Base-by-base conservation (phyloP, 2,888 invertebrate genomes). In the Synanthedon vespiformis region DNA sequence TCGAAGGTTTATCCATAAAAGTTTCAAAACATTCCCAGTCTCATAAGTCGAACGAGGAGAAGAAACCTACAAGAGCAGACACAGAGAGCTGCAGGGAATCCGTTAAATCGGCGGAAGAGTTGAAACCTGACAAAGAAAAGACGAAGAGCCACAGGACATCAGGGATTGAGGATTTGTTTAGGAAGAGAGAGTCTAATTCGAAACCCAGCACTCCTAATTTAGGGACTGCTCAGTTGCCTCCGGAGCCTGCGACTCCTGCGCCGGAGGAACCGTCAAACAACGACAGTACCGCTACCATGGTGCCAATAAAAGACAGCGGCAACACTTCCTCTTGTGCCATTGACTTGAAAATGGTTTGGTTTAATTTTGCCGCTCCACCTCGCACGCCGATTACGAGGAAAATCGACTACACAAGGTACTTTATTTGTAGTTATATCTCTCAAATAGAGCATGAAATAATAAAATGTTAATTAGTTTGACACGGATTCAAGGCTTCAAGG, bases 361-460 rank as follows among this genome's bases (percentile, higher is more conserved):
- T 98, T 67, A 98, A 98, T 76, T 98, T 98, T 82, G 98, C 98
- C 4, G 98, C 98, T 0, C 98, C 98, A 0, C 98, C 98, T 0
- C 91, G 96, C 57, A 95, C 96, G 1, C 96, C 97, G 0, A 97
- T 97, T 50, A 97, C 97, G 0, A 90, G 95, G 61, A 97, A 97
- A 83, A 96, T 98, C 62, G 97, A 98, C 75, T 96, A 94, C 67
- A 97, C 97, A 0, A 92, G 94, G 93, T 93, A 48, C 12, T 16
- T 12, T 44, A 44, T 44, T 34, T 34, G 34, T 10, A 34, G 34
- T 27, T 6, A 27, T 27, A 27, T 27, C 27, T 27, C 27, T 6
- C 1, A 27, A 27, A 6, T 27, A 27, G 27, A 8, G 27, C 6
- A 27, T 27, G 27, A 27, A 5, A 27, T 27, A 27, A 27, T 27